Evolutionary conservation across 2,797 vertebrate species (phyloP), one percentile per base, ranked within the genome.

Genomic region (Prionace glauca): DNA sequence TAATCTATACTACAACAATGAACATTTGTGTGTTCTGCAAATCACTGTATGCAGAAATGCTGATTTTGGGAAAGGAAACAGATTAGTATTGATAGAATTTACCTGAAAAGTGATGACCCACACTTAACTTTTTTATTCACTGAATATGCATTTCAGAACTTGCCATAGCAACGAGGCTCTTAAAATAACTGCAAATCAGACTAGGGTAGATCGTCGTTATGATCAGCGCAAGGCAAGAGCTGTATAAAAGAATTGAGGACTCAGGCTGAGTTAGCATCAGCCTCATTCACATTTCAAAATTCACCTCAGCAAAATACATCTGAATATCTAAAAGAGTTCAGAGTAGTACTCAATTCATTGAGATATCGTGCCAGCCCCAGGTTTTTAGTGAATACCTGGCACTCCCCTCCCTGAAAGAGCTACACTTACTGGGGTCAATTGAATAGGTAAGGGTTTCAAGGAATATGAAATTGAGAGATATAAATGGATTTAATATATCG

Each of bases 201-300:
- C 92, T 18, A 50, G 36, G 92, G 32, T 69, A 74, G 69, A 94
- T 71, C 10, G 29, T 65, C 88, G 36, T 91, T 91, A 91, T n/a
- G 36, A 72, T 94, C 24, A 72, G 4, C 45, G 36, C 36, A 72
- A 72, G 29, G 36, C 67, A 32, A 50, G 41, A 11, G n/a, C 91
- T 72, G 67, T 45, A 72, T 74, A 45, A 71, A 72, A 65, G 12
- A 11, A 94, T 65, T 20, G 79, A 41, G 79, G 60, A 90, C 32
- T 62, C 87, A 32, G 88, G 60, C 60, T 65, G 56, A 32, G 50
- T 90, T 62, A 90, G 87, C 87, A 60, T 29, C 1, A 65, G 24
- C 24, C 71, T 41, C 11, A 94, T 56, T 94, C 69, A 45, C 69
- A 94, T 71, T 74, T 65, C 72, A 94, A 74, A 94, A 74, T 72